These are phyloP conservation scores for Thaumatotibia leucotreta DNA, from an alignment of 1,140 invertebrate species.

Conservation along the genomic window DNA sequence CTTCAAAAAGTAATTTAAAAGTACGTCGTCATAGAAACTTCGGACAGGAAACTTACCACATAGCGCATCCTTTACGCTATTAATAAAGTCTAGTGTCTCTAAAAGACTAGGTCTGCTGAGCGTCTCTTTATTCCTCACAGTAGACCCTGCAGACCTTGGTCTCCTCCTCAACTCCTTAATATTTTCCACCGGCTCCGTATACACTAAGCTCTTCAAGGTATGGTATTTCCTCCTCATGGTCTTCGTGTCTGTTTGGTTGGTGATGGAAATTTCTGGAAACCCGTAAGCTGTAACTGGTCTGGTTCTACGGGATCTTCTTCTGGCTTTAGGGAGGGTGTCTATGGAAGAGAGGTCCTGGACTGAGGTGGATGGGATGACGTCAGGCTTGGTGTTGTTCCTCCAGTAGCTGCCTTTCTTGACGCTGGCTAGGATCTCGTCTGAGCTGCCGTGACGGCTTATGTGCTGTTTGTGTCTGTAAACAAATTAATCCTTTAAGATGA, in stretches of 20 bases:
- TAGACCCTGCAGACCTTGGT: constrained; percentile 61
- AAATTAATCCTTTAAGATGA: no score
- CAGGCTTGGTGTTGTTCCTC: constrained; percentile 58
- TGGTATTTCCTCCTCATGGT: constrained; percentile 61
- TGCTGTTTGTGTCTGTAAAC: constrained; percentile 19
- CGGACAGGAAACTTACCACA: constrained; percentile 50
- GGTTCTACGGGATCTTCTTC: constrained; percentile 33
- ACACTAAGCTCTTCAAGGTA: constrained; percentile 59
- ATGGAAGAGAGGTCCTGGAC: constrained; percentile 29
- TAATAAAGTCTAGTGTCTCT: constrained; percentile 68
- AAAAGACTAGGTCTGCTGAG: constrained; percentile 59
- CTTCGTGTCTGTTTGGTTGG: constrained; percentile 54
- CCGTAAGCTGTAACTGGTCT: constrained; percentile 49
- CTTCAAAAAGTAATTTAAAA: no score
- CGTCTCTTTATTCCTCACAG: constrained; percentile 50
- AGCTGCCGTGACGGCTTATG: constrained; percentile 46
- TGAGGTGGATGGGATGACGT: constrained; percentile 51
- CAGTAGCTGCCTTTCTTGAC: constrained; percentile 59
- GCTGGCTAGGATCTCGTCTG: constrained; percentile 55
- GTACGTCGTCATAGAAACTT: no score
- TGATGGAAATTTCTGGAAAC: constrained; percentile 65
- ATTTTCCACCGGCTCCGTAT: constrained; percentile 59
- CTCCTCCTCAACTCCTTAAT: constrained; percentile 50
- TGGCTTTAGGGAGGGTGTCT: constrained; percentile 33
- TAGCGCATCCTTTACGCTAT: constrained; percentile 58